These are phyloP conservation scores for Nomada ruficornis DNA, from an alignment of 2,888 invertebrate genomes.

Conservation along the genomic window DNA sequence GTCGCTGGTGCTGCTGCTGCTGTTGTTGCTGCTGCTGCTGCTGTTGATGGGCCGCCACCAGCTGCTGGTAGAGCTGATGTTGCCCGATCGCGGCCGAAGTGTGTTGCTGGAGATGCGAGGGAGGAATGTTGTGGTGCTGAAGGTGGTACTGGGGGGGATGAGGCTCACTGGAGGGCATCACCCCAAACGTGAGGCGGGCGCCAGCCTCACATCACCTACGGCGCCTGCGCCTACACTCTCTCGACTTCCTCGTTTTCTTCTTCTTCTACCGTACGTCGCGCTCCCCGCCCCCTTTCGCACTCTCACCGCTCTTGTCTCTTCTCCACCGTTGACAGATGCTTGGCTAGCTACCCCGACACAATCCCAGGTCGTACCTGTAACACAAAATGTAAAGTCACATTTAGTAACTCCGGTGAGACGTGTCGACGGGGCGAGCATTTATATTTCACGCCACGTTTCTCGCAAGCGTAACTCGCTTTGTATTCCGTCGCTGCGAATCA, in stretches of 20 bases:
- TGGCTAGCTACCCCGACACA: slow-evolving; percentile 82
- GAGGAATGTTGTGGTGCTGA: slow-evolving; percentile 82
- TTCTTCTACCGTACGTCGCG: slow-evolving; percentile 60
- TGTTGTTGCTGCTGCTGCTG: slow-evolving; percentile 77
- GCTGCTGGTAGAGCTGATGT: slow-evolving; percentile 82
- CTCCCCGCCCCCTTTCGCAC: slow-evolving; percentile 66
- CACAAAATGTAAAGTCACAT: neutral
- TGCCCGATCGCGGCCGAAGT: slow-evolving; percentile 80
- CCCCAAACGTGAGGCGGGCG: slow-evolving; percentile 83
- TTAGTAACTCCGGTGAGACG: neutral
- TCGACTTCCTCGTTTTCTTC: slow-evolving; percentile 71
- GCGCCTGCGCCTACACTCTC: slow-evolving; percentile 78
- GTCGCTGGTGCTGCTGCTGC: slow-evolving; percentile 76
- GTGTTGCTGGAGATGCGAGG: slow-evolving; percentile 80
- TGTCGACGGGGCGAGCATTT: neutral
- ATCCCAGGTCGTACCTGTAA: slow-evolving; percentile 83
- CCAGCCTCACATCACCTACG: slow-evolving; percentile 84
- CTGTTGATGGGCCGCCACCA: slow-evolving; percentile 81
- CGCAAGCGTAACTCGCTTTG: no score
- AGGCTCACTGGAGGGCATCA: slow-evolving; percentile 84
- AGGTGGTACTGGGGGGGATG: slow-evolving; percentile 84
- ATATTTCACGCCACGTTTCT: no score
- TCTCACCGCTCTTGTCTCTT: slow-evolving; percentile 65
- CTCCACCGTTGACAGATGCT: slow-evolving; percentile 74
- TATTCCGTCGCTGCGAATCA: neutral